phyloP scores from a whole-genome alignment of 2,888 invertebrate species.

The Strigamia maritima region DNA sequence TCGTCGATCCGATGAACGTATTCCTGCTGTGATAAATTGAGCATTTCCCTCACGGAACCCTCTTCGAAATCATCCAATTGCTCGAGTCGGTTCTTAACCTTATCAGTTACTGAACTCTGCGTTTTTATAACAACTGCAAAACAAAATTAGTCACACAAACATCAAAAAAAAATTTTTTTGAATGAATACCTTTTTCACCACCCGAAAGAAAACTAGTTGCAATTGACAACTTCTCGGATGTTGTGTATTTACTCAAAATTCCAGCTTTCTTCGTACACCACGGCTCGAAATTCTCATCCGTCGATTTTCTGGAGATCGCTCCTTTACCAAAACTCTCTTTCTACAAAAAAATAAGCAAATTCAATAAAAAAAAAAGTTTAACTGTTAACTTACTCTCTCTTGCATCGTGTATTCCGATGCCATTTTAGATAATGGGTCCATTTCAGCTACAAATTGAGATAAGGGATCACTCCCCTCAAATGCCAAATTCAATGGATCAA shows the following conservation, averaged over 20 bases:
- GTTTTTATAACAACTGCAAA: constrained; percentile 70
- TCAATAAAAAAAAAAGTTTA: no score
- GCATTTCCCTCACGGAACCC: constrained; percentile 76
- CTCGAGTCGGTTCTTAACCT: constrained; percentile 83
- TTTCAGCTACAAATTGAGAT: constrained; percentile 62
- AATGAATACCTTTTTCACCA: constrained; percentile 70
- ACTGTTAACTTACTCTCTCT: constrained; percentile 38
- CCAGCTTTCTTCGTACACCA: constrained; percentile 72
- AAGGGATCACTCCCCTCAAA: constrained; percentile 72
- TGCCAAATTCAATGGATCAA: constrained; percentile 51
- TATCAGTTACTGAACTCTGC: constrained; percentile 75
- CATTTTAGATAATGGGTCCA: constrained; percentile 61
- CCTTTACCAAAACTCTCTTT: constrained; percentile 41
- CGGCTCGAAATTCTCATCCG: constrained; percentile 62
- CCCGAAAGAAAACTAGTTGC: constrained; percentile 81
- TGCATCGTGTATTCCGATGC: constrained; percentile 45
- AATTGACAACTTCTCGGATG: constrained; percentile 87
- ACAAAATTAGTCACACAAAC: constrained; percentile 42
- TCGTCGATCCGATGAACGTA: constrained; percentile 84
- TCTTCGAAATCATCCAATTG: constrained; percentile 94
- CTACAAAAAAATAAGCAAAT: not conserved
- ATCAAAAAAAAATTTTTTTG: not conserved
- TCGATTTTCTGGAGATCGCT: constrained; percentile 13
- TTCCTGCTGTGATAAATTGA: constrained; percentile 88
- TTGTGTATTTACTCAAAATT: constrained; percentile 88